Evolutionary conservation across 2,888 invertebrate species (phyloP), one percentile per base, ranked within the genome.

Genomic region (Callimorpha dominula): DNA sequence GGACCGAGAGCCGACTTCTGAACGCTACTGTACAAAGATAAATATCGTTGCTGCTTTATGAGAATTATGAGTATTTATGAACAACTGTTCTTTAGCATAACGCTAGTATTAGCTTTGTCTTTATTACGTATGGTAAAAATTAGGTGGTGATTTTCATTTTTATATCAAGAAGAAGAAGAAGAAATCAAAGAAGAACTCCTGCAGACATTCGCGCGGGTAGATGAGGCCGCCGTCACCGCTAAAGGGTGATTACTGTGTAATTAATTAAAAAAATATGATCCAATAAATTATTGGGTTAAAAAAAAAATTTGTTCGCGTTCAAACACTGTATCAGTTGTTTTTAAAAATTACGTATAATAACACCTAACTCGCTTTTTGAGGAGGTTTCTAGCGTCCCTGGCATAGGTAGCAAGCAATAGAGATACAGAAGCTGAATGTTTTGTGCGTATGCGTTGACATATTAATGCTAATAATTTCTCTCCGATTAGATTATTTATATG

Each of bases 181-280:
- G n/a, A n/a, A n/a, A n/a, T n/a, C n/a, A n/a, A n/a, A n/a, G 98
- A 98, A 87, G 99, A 99, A 94, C 96, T 99, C 65, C 95, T 99
- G 80, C 98, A 97, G 92, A 97, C 98, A 81, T 98, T 98, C 90
- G 98, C 98, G 86, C 97, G 98, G 86, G 98, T 98, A 90, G 98
- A 98, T 93, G 98, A 98, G 93, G 97, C 97, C 85, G 98, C 98
- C 71, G 97, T 98, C 86, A 97, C 97, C 84, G 97, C 98, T 78
- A 97, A 97, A 91, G 97, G 97, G 95, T 97, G 92, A 93, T 78
- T 78, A 76, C 79, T 85, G 88, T 87, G 78, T 90, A 81, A 76
- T 72, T 82, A 84, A 86, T 64, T 11, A 72, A 78, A 84, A 81
- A 87, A 87, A 60, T 86, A 87, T 82, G 86, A 81, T 91, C 88